Base-by-base conservation (phyloP, 2,888 invertebrate species). In the Trichogramma evanescens region DNA sequence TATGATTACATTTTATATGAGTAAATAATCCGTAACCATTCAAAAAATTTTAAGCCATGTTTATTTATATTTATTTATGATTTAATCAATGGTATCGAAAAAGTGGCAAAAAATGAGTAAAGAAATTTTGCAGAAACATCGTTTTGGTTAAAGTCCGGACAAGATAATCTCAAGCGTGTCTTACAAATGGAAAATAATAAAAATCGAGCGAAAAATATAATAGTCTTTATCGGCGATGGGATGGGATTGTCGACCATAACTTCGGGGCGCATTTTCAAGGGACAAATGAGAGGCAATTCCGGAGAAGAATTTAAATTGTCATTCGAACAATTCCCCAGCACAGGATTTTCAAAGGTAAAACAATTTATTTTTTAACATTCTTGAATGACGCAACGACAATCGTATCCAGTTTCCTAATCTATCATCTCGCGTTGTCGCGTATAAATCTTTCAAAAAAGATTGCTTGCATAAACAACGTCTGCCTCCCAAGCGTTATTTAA, bases 201-300 rank as follows among this genome's bases (percentile, higher is more conserved):
- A 40, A 73, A 70, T 10, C 78, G 78, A 63, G 86, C 86, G 2
- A 84, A 82, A 71, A 87, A 87, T 69, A 80, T 86, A 38, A 84
- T 87, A 55, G 71, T 87, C 8, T 86, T 86, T 68, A 74, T 88
- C 50, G 87, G 87, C 0, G 87, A 87, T 71, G 87, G 87, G 4
- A 87, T 88, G 87, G 86, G 87, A 4, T 64, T 86, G 57, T 79
- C 85, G 4, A 84, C 86, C 1, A 79, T 86, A 59, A 84, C 85
- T 3, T 84, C 85, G 2, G 85, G 84, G 0, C 78, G 87, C 64
- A 86, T 87, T 65, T 84, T 80, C 67, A 83, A 83, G 67, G 86
- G 85, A 10, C 83, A 83, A 66, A 64, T 69, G 49, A 70, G 73
- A 55, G 82, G 82, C 39, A 69, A 72, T 4, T 68, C 76, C 1